These are phyloP conservation scores for Corythoichthys intestinalis DNA, from an alignment of 2,113 vertebrate genomes.

Conservation along the genomic window DNA sequence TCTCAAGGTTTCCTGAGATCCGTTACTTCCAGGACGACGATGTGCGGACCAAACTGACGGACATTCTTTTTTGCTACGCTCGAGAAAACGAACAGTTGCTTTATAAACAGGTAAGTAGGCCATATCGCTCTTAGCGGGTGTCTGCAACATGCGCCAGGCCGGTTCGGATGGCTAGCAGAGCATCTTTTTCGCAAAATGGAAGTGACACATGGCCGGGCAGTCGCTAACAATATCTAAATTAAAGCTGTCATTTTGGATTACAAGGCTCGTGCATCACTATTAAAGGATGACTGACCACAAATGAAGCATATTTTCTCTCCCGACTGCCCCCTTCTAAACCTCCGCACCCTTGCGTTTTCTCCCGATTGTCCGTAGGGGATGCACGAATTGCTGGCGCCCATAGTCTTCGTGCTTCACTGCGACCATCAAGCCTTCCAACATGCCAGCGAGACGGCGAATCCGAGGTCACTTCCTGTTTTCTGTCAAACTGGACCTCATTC, in stretches of 20 bases:
- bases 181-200: slow-evolving; percentile 56
- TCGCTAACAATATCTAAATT: slow-evolving; percentile 61
- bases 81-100: slow-evolving; percentile 97
- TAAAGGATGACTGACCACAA: slow-evolving; percentile 50
- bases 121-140: not conserved
- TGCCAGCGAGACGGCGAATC: slow-evolving; percentile 88
- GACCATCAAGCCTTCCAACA: slow-evolving; percentile 97
- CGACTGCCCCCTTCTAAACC: slow-evolving; percentile 5
- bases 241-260: slow-evolving; percentile 53
- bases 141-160: slow-evolving; percentile 48
- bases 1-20: slow-evolving; percentile 91
- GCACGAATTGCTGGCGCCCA: slow-evolving; percentile 95
- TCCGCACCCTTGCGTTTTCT: not conserved
- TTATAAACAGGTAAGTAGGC: slow-evolving; percentile 91
- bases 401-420: slow-evolving; percentile 93
- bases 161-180: slow-evolving; percentile 30
- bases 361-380: slow-evolving; percentile 80
- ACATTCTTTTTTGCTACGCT: slow-evolving; percentile 97
- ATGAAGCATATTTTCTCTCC: slow-evolving; percentile 30
- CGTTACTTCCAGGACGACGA: slow-evolving; percentile 94
- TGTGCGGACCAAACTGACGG: slow-evolving; percentile 93
- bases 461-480: slow-evolving; percentile 74
- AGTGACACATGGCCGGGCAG: slow-evolving; percentile 54
- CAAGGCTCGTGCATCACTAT: slow-evolving; percentile 61
- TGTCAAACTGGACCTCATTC: not conserved